Evolutionary conservation across 2,888 invertebrate species (phyloP).

Genomic region (Agrotis segetum): DNA sequence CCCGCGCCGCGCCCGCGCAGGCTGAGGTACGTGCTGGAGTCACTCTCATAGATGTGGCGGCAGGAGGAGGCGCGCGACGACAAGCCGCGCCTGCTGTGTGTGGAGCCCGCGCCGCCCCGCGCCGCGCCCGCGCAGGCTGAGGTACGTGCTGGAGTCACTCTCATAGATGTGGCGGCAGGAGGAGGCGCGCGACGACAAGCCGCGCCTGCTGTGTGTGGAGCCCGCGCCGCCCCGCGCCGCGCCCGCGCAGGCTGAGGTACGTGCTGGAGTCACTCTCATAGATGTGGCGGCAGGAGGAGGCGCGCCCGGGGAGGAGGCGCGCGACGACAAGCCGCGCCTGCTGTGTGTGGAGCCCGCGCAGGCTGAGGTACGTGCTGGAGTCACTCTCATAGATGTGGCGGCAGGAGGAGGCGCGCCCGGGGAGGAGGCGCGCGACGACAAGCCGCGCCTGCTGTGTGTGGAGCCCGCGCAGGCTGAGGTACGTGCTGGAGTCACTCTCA

Average conservation of each 20-base stretch:
- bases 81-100: constrained; percentile 69
- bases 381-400: no score
- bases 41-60: constrained; percentile 50
- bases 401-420: no score
- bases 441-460: no score
- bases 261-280: no score
- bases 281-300: no score
- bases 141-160: constrained; percentile 73
- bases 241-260: constrained; percentile 36
- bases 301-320: constrained; percentile 78
- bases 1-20: constrained; percentile 53
- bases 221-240: constrained; percentile 69
- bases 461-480: no score
- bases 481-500: no score
- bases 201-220: constrained; percentile 69
- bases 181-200: constrained; percentile 78
- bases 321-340: no score
- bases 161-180: constrained; percentile 64
- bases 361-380: no score
- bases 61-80: constrained; percentile 80
- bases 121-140: constrained; percentile 73
- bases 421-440: no score
- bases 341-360: no score
- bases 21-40: constrained; percentile 20
- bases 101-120: constrained; percentile 72